These are phyloP conservation scores for Leptatherina wallacei DNA, from an alignment of 2,797 vertebrate genomes.

Conservation along the genomic window DNA sequence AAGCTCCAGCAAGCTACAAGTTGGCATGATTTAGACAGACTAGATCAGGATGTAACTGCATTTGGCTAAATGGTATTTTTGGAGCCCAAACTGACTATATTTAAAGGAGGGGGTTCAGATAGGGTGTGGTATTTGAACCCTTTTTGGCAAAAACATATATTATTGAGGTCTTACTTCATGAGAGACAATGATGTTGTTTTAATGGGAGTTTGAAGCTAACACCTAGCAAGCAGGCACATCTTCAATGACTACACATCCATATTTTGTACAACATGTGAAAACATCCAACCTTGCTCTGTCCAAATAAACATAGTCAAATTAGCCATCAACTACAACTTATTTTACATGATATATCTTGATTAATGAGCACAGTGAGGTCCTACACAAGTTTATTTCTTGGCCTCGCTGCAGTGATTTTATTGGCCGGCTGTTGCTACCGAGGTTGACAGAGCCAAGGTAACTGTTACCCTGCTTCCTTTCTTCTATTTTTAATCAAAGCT, in stretches of 20 bases:
- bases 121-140: not conserved
- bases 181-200: not conserved
- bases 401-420: not conserved
- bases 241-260: not conserved
- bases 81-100: not conserved
- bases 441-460: not conserved
- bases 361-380: not conserved
- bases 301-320: not conserved
- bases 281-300: not conserved
- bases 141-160: not conserved
- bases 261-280: not conserved
- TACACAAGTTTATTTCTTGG: not conserved
- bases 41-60: not conserved
- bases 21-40: not conserved
- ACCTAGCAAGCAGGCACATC: not conserved
- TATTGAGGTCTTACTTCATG: not conserved
- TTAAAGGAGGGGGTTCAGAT: not conserved
- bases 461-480: not conserved
- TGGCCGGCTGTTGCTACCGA: not conserved
- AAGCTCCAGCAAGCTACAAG: too few relatives aligned
- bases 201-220: not conserved
- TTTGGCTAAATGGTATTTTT: not conserved
- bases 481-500: constrained; percentile 7
- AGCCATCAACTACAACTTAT: not conserved
- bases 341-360: not conserved